Percentiles rank a stretch among this genome's conserved stretches.
Conservation (phyloP, 2,888 invertebrate genomes). For the Periphyllus acericola region DNA sequence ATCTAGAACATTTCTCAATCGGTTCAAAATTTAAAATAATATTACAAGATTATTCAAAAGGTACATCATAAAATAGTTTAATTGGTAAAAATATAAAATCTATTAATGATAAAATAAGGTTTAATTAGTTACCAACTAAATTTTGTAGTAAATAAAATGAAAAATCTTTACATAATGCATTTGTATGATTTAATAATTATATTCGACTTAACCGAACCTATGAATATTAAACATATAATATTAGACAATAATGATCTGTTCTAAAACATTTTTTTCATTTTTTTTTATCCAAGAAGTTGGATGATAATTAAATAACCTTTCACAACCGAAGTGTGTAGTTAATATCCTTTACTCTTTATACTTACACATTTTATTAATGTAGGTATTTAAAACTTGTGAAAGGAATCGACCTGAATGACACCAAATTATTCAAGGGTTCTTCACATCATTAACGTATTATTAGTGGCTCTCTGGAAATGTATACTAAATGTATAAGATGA, state of each 20-base stretch:
- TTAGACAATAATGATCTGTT: not conserved
- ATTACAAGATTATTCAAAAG: no score
- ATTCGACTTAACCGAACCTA: not conserved
- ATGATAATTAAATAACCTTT: not conserved
- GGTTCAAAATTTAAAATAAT: no score
- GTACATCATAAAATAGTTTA: no score
- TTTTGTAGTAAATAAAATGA: no score
- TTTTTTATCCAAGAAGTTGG: not conserved
- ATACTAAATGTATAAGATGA: not conserved
- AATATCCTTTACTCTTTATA: not conserved
- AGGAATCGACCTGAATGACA: constrained; percentile 16
- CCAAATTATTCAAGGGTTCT: constrained; percentile 27
- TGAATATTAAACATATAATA: not conserved
- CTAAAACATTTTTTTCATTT: not conserved
- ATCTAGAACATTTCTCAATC: no score
- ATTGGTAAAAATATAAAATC: no score
- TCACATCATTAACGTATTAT: constrained; percentile 44
- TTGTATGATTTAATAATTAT: not conserved
- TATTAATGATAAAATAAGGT: no score
- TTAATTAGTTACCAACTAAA: no score
- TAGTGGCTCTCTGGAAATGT: not conserved
- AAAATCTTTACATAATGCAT: no score
- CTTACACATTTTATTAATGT: not conserved
- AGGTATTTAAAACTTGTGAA: constrained; percentile 13
- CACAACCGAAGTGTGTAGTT: not conserved